Evolutionary conservation across 2,113 vertebrate species (phyloP), one percentile per base, ranked within the genome.

Genomic region (Motacilla tschutschensis): DNA sequence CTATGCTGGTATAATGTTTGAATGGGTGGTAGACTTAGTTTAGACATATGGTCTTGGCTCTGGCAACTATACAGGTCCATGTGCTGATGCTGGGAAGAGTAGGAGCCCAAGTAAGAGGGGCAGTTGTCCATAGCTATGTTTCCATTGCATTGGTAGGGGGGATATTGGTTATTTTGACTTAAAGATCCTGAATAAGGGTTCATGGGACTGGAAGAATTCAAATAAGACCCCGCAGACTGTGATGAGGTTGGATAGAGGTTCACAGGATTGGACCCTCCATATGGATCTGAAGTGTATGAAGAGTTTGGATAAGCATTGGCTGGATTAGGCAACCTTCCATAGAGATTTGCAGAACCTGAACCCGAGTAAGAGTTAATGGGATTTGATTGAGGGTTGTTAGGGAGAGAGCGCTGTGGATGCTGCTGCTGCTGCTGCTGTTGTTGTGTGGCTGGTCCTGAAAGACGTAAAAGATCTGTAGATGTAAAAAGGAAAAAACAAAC

Each of bases 71-170:
- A 99, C 29, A 98, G 92, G 75, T 98, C 98, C 89, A 98, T 50
- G 71, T 98, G 96, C 94, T 98, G 99, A 95, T 98, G 92, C 88
- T 98, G 98, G 64, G 98, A 87, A 83, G 98, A 88, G 86, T 98
- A 99, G 88, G 97, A 97, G 33, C 91, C 85, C 86, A 97, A 70
- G 50, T 96, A 97, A 29, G 97, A 93, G 88, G 98, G 93, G 76
- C 97, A 98, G 90, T 91, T 98, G 77, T 99, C 98, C 91, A 98
- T 71, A 11, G 98, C 85, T 90, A 98, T 86, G 76, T 96, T 98
- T 81, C 98, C 98, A 75, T 99, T 99, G 96, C 98, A 98, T 72
- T 98, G 98, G 86, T 98, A 99, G 38, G 97, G 94, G 63, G 97
- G 93, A 64, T 98, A 98, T 69, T 98, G 97, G 84, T 90, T 96